Conservation (phyloP, 2,113 vertebrate genomes). For the Triplophysa siluroides region DNA sequence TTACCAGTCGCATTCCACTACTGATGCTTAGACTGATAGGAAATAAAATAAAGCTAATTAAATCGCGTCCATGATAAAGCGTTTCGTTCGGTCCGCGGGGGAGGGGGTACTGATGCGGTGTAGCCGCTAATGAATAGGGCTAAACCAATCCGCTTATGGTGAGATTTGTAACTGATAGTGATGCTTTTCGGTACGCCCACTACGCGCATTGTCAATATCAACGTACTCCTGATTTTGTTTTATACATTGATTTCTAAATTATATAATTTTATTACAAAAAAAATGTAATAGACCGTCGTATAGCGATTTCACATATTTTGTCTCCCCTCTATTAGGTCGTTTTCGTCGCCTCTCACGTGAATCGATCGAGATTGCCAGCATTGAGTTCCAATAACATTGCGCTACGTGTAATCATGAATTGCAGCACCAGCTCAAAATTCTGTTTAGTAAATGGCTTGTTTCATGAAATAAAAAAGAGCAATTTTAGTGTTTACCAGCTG, state of each 20-base stretch:
- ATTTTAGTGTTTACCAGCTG: too few species aligned
- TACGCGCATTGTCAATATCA: slow-evolving; percentile 48
- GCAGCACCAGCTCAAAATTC: not conserved
- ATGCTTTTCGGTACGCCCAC: slow-evolving; percentile 39
- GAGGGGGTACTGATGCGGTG: slow-evolving; percentile 37
- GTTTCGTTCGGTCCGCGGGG: slow-evolving; percentile 17
- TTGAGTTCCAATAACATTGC: slow-evolving; percentile 62
- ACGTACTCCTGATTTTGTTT: not conserved
- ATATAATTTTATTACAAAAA: not conserved
- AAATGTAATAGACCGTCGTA: not conserved
- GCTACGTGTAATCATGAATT: slow-evolving; percentile 50
- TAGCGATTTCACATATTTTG: slow-evolving; percentile 52
- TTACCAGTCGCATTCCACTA: slow-evolving; percentile 38
- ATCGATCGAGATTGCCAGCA: slow-evolving; percentile 47
- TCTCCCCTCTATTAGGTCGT: not conserved
- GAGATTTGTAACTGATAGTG: slow-evolving; percentile 50
- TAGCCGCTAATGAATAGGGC: slow-evolving; percentile 23
- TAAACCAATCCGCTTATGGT: slow-evolving; percentile 63
- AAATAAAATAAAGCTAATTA: slow-evolving; percentile 32
- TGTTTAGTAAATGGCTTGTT: not conserved
- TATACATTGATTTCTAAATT: not conserved
- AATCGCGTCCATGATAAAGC: slow-evolving; percentile 14
- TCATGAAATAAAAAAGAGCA: too few species aligned
- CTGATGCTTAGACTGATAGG: not conserved
- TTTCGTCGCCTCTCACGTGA: slow-evolving; percentile 26